Conservation (phyloP, 2,113 vertebrate species). For the Rhodinocichla rosea region DNA sequence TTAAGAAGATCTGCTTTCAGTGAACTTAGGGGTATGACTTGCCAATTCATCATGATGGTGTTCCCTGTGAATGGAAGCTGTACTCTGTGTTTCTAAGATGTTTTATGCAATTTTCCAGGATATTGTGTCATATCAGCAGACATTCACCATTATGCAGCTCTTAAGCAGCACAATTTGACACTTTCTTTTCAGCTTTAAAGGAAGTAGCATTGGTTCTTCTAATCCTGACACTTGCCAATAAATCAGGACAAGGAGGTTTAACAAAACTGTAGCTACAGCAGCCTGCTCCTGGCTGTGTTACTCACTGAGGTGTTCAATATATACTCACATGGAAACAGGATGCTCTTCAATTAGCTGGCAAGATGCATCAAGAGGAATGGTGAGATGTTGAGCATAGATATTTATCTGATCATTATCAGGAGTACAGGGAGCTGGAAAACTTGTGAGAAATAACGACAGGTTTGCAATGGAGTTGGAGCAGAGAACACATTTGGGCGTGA, state of each 20-base stretch:
- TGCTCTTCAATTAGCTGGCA: conserved; percentile 22
- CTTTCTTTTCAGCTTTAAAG: not conserved
- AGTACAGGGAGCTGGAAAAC: not conserved
- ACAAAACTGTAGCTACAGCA: not conserved
- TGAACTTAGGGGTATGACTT: not conserved
- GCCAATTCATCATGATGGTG: not conserved
- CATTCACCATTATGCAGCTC: conserved; percentile 4
- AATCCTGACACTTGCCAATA: not conserved
- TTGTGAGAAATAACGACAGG: not conserved
- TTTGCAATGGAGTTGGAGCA: not conserved
- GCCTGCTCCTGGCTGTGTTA: not conserved
- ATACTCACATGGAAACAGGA: not conserved
- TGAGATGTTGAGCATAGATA: not conserved
- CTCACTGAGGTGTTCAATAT: not conserved
- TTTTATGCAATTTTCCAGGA: not conserved
- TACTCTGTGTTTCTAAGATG: not conserved
- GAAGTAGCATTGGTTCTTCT: not conserved
- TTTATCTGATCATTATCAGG: conserved; percentile 1
- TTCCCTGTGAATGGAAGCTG: not conserved
- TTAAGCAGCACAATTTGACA: not conserved
- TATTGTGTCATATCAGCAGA: conserved; percentile 34
- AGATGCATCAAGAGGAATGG: not conserved
- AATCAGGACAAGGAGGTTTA: not conserved
- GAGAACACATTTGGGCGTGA: not conserved
- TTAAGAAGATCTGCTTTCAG: not conserved